Base-by-base conservation (phyloP, 2,888 invertebrate genomes). In the Coleophora flavipennella region DNA sequence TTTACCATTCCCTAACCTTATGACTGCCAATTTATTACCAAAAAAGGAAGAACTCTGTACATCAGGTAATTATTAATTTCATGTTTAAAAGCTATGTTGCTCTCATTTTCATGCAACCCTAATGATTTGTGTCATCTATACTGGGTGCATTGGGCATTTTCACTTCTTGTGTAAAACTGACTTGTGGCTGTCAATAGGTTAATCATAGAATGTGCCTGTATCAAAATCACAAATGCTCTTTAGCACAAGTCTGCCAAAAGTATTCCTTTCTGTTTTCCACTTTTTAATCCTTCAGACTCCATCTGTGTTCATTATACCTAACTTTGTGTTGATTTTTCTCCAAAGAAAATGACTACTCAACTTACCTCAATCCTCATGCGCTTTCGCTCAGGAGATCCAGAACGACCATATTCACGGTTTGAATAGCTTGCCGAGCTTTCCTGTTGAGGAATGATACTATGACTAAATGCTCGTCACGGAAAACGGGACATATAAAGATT, bases 361-460 rank as follows among this genome's bases (percentile, higher is more conserved):
- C 80, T 72, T 55, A 89, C 89, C 85, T 89, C 89, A 53, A 87
- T 78, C 58, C 89, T 86, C 72, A 88, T 83, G 64, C 89, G 77
- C 67, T 89, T 90, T 41, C 89, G 79, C 35, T 89, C 89, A 35
- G 90, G 89, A 39, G 90, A 89, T 46, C 87, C 84, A 48, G 88
- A 79, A 46, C 87, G 78, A 50, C 84, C 83, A 65, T 86, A 86
- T 42, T 87, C 88, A 46, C 88, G 76, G 49, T 71, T 80, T 38
- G 85, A 79, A 62, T 85, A 85, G 50, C 75, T 79, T 54, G 80
- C 76, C 44, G 84, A 72, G 49, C 64, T 63, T 48, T 86, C 86
- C 86, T 85, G 55, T 41, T 67, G 59, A 53, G 38, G 28, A 36
- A 46, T 32, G 56, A 7, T n/a, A 4, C 4, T 4, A 4, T n/a